Conservation (phyloP, 2,113 vertebrate species). For the Tenrec ecaudatus region DNA sequence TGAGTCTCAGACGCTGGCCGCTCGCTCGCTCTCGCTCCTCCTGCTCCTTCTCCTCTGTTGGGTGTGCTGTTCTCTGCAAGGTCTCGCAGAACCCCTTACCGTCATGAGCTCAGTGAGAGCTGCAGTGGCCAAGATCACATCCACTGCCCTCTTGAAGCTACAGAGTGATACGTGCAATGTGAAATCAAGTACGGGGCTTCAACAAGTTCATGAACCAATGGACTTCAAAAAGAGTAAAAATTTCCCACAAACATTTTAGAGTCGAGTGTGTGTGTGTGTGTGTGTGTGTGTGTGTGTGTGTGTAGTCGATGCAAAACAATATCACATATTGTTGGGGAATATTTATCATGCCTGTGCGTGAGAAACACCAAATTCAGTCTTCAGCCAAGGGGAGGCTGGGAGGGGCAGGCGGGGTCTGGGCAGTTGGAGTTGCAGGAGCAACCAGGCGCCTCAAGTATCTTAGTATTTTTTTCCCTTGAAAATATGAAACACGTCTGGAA, state of each 20-base stretch:
- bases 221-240: too few relatives aligned
- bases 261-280: too few relatives aligned
- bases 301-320: background rate
- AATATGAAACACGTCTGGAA: background rate
- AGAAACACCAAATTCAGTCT: background rate
- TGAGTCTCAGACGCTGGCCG: background rate
- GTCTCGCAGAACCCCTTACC: background rate
- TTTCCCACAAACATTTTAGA: too few relatives aligned
- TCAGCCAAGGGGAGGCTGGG: background rate
- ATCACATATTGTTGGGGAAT: too few relatives aligned
- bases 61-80: background rate
- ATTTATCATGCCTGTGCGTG: background rate
- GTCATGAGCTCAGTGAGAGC: background rate
- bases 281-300: too few relatives aligned
- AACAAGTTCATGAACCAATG: too few relatives aligned
- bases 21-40: background rate
- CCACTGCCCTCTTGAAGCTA: background rate
- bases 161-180: too few relatives aligned
- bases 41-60: background rate
- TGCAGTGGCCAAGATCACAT: background rate
- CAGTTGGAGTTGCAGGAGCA: background rate
- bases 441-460: background rate
- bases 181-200: background rate
- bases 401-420: fast-evolving
- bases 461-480: background rate